Evolutionary conservation across 2,113 vertebrate genomes (phyloP), one percentile per base, ranked within the genome.

Genomic region (Notechis scutatus): DNA sequence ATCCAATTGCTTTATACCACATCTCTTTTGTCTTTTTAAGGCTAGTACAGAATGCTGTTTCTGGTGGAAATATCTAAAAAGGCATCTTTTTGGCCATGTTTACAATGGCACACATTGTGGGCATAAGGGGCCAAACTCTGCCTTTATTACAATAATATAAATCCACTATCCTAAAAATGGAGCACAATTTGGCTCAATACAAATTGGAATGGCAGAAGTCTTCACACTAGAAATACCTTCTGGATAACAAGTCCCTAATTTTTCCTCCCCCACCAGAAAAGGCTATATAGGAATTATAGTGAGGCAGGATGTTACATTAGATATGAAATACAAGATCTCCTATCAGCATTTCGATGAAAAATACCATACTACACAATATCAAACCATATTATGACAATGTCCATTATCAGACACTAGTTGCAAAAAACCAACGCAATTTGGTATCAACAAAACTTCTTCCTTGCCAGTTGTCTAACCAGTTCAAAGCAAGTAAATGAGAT

Each of bases 241-340:
- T 47, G 34, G 24, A 56, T 56, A 92, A 87, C 20, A 87, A 59
- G 9, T 69, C 81, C 74, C 50, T 92, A 81, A 90, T 45, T 91
- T 34, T 47, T 39, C 6, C 23, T 42, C 39, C 4, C 29, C 74
- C 55, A 8, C 54, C 42, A 55, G 12, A 10, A 20, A 91, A 85
- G 45, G 54, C 34, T 81, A 50, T 21, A 61, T 2, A 3, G 64
- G 90, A 91, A 96, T 81, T 42, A 90, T 69, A n/a, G 86, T 0
- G 29, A 29, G 20, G 92, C n/a, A n/a, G 92, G 93, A 94, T 50
- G 14, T 88, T 23, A 24, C 92, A 95, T 34, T 94, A 96, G 95
- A 54, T 24, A 94, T 42, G 21, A 92, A 50, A 61, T 93, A 93
- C 50, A 21, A 56, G 89, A 93, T 52, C 56, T 45, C 89, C 92